Evolutionary conservation across 2,113 vertebrate species (phyloP).

Genomic region (Phoxinus phoxinus): DNA sequence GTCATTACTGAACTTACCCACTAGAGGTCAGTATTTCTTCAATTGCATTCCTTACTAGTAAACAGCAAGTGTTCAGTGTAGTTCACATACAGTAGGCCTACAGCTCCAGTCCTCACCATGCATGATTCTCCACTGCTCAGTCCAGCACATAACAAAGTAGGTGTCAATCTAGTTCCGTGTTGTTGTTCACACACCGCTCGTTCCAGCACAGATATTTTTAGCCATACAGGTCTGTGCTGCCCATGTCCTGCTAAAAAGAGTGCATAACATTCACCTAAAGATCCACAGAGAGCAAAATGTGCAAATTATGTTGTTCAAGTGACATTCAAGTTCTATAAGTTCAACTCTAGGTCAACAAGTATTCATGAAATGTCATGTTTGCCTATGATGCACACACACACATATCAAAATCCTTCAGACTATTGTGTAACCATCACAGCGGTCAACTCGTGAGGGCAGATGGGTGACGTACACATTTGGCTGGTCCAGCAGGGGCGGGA

Average conservation of each 20-base stretch:
- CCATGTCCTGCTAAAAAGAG: conserved; percentile 1
- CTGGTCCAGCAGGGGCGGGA: conserved; percentile 54
- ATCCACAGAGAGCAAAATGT: background rate
- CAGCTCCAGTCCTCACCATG: conserved; percentile 56
- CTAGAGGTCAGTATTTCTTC: conserved; percentile 24
- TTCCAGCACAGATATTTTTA: conserved; percentile 62
- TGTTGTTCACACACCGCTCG: conserved; percentile 55
- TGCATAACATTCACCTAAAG: background rate
- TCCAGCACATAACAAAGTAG: conserved; percentile 67
- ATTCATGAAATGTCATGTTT: conserved; percentile 25
- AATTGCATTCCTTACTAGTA: background rate
- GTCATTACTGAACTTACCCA: background rate
- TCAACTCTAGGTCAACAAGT: background rate
- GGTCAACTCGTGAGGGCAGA: background rate
- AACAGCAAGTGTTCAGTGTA: background rate
- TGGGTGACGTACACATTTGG: conserved; percentile 50
- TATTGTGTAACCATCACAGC: background rate
- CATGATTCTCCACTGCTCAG: conserved; percentile 61
- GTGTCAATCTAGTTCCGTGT: conserved; percentile 53
- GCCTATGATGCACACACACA: background rate
- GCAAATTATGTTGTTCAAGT: background rate
- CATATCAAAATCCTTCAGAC: background rate
- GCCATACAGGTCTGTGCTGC: background rate
- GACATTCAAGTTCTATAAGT: background rate
- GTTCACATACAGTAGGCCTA: background rate